A percentile compares a stretch with the other conserved stretches of the same genome.
These are phyloP conservation scores for Phyllostomus discolor DNA, from an alignment of 2,113 vertebrate genomes.

Conservation along the genomic window DNA sequence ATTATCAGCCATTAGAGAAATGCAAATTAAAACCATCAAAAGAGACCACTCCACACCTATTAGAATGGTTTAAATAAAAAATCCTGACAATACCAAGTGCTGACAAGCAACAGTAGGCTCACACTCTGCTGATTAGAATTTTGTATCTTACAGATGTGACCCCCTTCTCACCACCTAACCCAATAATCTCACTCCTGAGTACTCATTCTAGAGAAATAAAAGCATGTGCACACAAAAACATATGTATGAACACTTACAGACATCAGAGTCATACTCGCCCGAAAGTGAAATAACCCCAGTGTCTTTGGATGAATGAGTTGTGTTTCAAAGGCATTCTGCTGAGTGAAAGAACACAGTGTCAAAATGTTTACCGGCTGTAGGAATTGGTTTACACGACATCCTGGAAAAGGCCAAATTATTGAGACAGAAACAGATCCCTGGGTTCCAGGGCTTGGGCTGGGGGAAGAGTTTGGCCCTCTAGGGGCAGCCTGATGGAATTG, in stretches of 20 bases:
- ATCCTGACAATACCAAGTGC: no score
- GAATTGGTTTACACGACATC: neutral
- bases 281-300: neutral
- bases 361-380: neutral
- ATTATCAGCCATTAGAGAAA: no score
- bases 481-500: neutral
- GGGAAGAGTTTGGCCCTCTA: neutral
- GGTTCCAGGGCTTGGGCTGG: neutral
- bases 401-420: neutral
- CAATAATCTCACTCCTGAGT: neutral
- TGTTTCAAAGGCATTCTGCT: neutral
- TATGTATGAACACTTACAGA: neutral
- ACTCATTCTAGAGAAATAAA: neutral
- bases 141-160: neutral
- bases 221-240: neutral
- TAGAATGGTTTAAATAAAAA: no score
- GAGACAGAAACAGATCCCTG: neutral
- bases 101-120: neutral
- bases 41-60: no score
- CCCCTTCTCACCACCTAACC: neutral
- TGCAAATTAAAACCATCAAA: no score
- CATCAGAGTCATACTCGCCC: neutral
- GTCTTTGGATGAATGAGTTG: neutral
- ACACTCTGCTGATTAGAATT: neutral
- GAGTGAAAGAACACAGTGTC: neutral